phyloP scores from a whole-genome alignment of 2,113 vertebrate species.

The Cephalopterus ornatus region DNA sequence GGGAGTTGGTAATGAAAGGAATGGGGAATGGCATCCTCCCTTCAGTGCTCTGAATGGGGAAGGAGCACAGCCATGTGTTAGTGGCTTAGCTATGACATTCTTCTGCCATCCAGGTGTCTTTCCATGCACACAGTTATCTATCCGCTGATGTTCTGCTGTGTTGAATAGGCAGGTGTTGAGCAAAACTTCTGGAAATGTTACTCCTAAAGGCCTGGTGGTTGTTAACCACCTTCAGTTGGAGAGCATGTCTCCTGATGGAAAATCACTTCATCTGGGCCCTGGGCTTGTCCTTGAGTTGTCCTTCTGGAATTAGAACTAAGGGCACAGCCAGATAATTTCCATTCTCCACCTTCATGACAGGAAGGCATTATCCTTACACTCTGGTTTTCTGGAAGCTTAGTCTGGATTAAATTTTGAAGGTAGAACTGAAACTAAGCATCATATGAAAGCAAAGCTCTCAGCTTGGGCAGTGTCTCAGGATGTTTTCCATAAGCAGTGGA shows the following conservation, averaged over 20 bases:
- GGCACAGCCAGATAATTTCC: background rate
- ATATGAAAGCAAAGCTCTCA: background rate
- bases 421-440: background rate
- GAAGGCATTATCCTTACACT: background rate
- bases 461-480: background rate
- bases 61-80: fast-evolving
- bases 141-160: background rate
- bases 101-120: background rate
- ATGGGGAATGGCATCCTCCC: background rate
- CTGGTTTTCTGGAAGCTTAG: background rate
- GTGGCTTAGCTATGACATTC: background rate
- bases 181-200: background rate
- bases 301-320: background rate
- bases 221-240: background rate
- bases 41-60: background rate
- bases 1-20: background rate
- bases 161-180: background rate
- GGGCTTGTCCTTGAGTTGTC: background rate
- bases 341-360: too few species aligned
- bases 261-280: fast-evolving
- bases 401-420: background rate
- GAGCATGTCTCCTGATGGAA: background rate
- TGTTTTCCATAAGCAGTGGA: background rate
- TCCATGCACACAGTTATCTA: fast-evolving
- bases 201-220: background rate